Base-by-base conservation (phyloP, 1,140 invertebrate species). In the Drosophila varians region DNA sequence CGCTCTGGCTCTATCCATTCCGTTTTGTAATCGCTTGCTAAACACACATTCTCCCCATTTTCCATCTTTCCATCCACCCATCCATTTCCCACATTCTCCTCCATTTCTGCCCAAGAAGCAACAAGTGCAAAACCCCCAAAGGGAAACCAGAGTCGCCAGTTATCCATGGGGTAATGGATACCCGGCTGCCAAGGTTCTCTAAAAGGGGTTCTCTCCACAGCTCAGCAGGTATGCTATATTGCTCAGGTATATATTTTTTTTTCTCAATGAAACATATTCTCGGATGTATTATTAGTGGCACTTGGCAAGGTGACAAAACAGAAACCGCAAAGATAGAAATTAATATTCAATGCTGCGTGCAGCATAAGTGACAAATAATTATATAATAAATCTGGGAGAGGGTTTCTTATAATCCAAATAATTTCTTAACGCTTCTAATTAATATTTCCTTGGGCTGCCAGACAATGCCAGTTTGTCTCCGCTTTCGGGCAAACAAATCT, bases 1-100 rank as follows among this genome's bases (percentile, higher is more conserved):
- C 75, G 74, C 56, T 84, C 77, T 77, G 80, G 65, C 54, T 82
- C 78, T 65, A 65, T 76, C 66, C 83, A 12, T 46, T 34, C 36
- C 43, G 73, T 68, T 75, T 84, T 80, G 82, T 75, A 87, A 86
- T 86, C 79, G 79, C 79, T 82, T 82, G 77, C 68, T 71, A 68
- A 82, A 82, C 72, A 76, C 9, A 46, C 28, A 52, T 62, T 47
- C 42, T 64, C 60, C 28, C 23, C 26, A 38, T 56, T 56, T 55
- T 16, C 40, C 57, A 61, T 34, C 3, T 61, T 71, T 55, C 54
- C 61, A 42, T 26, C 25, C n/a, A n/a, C n/a, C n/a, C n/a, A n/a
- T n/a, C n/a, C n/a, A n/a, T n/a, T 49, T 49, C 49, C 43, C 52
- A 69, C 55, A n/a, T 52, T 54, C 42, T 26, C 23, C 18, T 11